Evolutionary conservation across 2,888 invertebrate species (phyloP).

Genomic region (Muschampia plurimacula): DNA sequence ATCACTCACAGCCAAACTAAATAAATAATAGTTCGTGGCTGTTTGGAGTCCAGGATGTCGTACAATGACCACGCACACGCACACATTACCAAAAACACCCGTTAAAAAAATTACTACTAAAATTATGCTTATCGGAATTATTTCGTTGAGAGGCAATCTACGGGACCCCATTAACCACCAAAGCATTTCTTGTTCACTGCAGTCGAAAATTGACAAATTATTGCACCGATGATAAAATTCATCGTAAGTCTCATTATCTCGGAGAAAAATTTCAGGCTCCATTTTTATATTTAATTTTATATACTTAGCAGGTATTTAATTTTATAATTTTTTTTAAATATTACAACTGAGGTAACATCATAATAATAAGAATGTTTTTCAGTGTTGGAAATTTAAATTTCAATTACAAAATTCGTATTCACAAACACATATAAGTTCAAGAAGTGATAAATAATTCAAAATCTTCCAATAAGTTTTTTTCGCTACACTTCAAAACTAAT

Average conservation of each 20-base stretch:
- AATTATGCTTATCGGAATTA: slow-evolving; percentile 88
- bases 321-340: not conserved
- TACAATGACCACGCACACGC: slow-evolving; percentile 94
- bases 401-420: not conserved
- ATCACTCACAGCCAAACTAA: slow-evolving; percentile 95
- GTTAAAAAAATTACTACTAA: slow-evolving; percentile 93
- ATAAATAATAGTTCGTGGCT: slow-evolving; percentile 96
- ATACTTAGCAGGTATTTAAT: not conserved
- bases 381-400: not conserved
- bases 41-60: slow-evolving; percentile 93
- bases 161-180: slow-evolving; percentile 87
- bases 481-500: not conserved
- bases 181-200: slow-evolving; percentile 86
- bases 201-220: slow-evolving; percentile 81
- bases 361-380: not conserved
- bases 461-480: not conserved
- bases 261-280: slow-evolving; percentile 62
- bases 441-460: not conserved
- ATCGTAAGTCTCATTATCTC: slow-evolving; percentile 71
- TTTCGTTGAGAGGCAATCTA: slow-evolving; percentile 84
- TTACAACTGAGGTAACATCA: no score
- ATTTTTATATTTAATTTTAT: slow-evolving; percentile 48
- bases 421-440: not conserved
- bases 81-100: slow-evolving; percentile 93
- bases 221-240: slow-evolving; percentile 78